Evolutionary conservation across 2,888 invertebrate genomes (phyloP), one percentile per base, ranked within the genome.

Genomic region (Hartigia nigra): DNA sequence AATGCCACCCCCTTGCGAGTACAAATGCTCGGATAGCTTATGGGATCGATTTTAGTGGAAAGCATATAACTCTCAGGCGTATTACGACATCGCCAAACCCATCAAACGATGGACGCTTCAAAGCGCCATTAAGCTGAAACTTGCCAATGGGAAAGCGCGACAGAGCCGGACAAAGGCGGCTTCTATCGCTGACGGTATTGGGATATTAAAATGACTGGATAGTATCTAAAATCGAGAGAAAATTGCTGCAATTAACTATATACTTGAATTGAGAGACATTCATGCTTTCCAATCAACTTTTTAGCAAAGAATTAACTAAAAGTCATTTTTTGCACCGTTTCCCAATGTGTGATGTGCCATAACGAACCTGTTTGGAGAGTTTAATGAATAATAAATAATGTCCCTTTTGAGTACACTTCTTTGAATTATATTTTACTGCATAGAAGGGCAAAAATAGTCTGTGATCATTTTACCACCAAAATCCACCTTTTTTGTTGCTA

Each of bases 41-140:
- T 74, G 75, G 77, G 2, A 74, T 78, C 74, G 70, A 81, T 69
- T 79, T 77, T 1, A 12, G 12, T 72, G 11, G 32, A 5, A 72
- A 72, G 72, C 72, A 34, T 31, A 31, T 55, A 55, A 23, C 23
- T 55, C 1, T 55, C 23, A 12, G 31, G 4, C 81, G 82, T 86
- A 85, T 88, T 88, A 86, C 83, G 84, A 85, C 87, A 86, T 88
- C 80, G 85, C 80, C 83, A 84, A 88, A 87, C 84, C 87, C 87
- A 89, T 89, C 89, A 87, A 87, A 87, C 86, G 85, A 76, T 81
- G 81, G 82, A 82, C 82, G 84, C 84, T 88, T 87, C 86, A 87
- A 87, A 89, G 87, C 86, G 77, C 77, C 36, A 36, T 75, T 75
- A 75, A 75, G 75, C 75, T 31, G 31, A 72, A 31, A 72, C 72